Conservation (phyloP, 2,113 vertebrate species). For the Gasterosteus aculeatus region DNA sequence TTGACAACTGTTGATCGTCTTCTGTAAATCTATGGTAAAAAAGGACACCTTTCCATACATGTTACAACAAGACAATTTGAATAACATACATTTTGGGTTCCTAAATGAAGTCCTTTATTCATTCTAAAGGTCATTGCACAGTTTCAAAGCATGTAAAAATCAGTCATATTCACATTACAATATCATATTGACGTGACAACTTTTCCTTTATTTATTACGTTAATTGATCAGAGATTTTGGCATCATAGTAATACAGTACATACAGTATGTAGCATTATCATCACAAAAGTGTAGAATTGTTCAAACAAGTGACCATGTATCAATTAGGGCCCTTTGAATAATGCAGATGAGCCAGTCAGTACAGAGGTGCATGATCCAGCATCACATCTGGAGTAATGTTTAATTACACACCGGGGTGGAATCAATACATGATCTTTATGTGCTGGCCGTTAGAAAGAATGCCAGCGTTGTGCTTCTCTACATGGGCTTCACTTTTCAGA, state of each 20-base stretch:
- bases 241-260: background rate
- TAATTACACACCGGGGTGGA: background rate
- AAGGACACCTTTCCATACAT: background rate
- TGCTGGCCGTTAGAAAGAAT: background rate
- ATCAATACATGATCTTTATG: background rate
- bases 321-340: background rate
- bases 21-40: constrained; percentile 13
- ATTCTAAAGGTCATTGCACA: background rate
- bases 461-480: background rate
- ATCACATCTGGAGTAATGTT: background rate
- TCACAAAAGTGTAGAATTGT: background rate
- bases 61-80: background rate
- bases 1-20: constrained; percentile 59
- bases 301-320: background rate
- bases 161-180: too few relatives aligned
- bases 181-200: background rate
- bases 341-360: background rate
- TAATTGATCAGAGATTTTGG: background rate
- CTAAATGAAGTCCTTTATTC: background rate
- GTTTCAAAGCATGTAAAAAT: background rate
- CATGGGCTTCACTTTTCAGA: background rate
- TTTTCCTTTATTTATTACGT: background rate
- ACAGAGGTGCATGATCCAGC: background rate
- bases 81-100: background rate
- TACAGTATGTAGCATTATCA: background rate